A percentile compares a stretch with the other conserved stretches of the same genome.
Evolutionary conservation across 1,140 invertebrate species (phyloP).

Genomic region (Aporrectodea caliginosa): DNA sequence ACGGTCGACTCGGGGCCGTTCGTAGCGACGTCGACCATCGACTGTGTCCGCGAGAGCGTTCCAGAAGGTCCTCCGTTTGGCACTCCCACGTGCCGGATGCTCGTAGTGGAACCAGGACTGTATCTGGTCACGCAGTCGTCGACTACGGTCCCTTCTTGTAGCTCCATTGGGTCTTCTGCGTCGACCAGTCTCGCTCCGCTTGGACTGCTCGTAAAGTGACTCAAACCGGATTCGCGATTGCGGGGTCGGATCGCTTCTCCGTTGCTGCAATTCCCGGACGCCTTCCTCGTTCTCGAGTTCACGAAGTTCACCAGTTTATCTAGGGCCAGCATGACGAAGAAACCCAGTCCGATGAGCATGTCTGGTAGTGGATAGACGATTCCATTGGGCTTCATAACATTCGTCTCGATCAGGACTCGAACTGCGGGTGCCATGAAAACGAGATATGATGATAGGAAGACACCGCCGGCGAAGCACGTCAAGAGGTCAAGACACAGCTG

Average conservation of each 20-base stretch:
- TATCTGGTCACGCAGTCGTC: too few species aligned
- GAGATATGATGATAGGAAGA: not conserved
- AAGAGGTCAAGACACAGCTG: not conserved
- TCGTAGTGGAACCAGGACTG: not conserved
- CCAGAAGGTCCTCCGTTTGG: not conserved
- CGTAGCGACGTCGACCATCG: not conserved
- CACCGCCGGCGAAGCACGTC: not conserved
- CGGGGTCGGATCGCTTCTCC: not conserved
- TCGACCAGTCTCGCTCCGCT: not conserved
- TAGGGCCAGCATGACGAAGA: slow-evolving; percentile 17
- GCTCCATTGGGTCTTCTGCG: not conserved
- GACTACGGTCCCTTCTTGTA: not conserved
- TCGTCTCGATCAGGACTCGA: not conserved
- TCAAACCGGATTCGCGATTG: not conserved
- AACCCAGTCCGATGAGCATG: slow-evolving; percentile 20
- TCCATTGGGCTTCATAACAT: slow-evolving; percentile 9
- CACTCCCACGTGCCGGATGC: not conserved
- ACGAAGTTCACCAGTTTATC: not conserved
- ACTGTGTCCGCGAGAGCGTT: not conserved
- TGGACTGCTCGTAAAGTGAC: not conserved
- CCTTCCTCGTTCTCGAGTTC: not conserved
- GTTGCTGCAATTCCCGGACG: not conserved
- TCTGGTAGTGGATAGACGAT: slow-evolving; percentile 24
- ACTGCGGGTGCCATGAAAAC: not conserved
- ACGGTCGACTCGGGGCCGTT: slow-evolving; percentile 7